Evolutionary conservation across 2,113 vertebrate species (phyloP), one percentile per base, ranked within the genome.

Genomic region (Indri indri): DNA sequence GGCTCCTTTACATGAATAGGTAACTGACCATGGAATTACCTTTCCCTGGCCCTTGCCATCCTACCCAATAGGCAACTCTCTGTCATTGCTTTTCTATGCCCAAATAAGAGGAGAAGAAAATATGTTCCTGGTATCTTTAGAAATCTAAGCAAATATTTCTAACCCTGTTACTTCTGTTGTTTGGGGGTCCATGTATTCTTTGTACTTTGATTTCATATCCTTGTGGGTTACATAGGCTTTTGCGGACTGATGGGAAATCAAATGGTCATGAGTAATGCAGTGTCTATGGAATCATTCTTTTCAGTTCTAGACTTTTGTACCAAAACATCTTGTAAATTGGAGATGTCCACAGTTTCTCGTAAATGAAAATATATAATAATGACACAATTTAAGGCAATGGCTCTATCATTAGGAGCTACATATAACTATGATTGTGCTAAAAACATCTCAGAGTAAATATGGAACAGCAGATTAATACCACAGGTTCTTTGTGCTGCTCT

Each of bases 401-500:
- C 54, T 71, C 42, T 79, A 37, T 83, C 22, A 22, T 47, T 82
- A 74, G 85, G 54, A 71, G 47, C 27, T 57, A 79, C 23, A 23
- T 42, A 12, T 50, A 94, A 88, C 74, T 73, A 23, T 61, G 37
- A 85, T 37, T 68, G 47, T 66, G 86, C 65, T 90, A 77, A 94
- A 96, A 96, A 81, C 9, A n/a, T 88, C 77, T 65, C 34, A 34
- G 65, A 65, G 68, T 74, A 89, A 93, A 83, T 66, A 73, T 1
- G 54, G 59, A 81, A 25, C 6, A 32, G 61, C 23, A 66, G 86
- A 88, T 90, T 92, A 80, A 61, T 45, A 91, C 66, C 90, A 86
- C 70, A 89, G 91, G 74, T 70, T 81, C 96, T 96, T 81, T 89
- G 82, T 91, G 77, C 59, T 77, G 34, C 34, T 95, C 82, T 93